These are phyloP conservation scores for Hofmannophila pseudospretella DNA, from an alignment of 2,888 invertebrate genomes.

Conservation along the genomic window DNA sequence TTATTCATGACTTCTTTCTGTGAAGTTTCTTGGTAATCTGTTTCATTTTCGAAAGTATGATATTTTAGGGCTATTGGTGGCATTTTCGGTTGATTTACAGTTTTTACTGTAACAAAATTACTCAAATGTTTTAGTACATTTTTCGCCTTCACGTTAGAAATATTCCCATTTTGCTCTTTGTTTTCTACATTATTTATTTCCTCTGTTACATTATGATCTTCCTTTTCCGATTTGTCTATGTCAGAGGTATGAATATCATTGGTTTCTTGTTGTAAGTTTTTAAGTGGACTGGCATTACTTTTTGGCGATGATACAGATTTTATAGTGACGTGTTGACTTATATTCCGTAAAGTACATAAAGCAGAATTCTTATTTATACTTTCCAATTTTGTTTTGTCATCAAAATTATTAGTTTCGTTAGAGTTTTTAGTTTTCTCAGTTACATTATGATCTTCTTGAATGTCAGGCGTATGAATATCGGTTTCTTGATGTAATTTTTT, in stretches of 20 bases:
- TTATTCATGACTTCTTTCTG: background rate
- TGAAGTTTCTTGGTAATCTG: background rate
- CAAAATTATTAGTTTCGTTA: background rate
- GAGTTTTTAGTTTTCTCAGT: too few species aligned
- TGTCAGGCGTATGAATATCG: too few species aligned
- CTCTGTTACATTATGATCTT: background rate
- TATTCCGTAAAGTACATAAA: slow-evolving; percentile 17
- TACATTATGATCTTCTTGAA: too few species aligned
- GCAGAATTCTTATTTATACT: slow-evolving; percentile 4
- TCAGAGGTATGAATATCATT: too few species aligned
- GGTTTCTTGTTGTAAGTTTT: background rate
- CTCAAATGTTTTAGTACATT: slow-evolving; percentile 48
- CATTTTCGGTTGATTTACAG: slow-evolving; percentile 21
- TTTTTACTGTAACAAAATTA: slow-evolving; percentile 49
- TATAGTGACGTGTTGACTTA: slow-evolving; percentile 20
- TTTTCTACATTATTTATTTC: slow-evolving; percentile 9
- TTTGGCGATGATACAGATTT: slow-evolving; percentile 10
- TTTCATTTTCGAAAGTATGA: background rate
- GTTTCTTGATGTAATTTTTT: too few species aligned
- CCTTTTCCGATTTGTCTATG: background rate
- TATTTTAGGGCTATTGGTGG: background rate
- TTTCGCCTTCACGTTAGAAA: slow-evolving; percentile 23
- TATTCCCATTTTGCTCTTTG: slow-evolving; percentile 7
- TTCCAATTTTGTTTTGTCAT: slow-evolving; percentile 3
- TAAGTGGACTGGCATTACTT: background rate